These are phyloP conservation scores for Tipula unca DNA, from an alignment of 2,888 invertebrate genomes.

Conservation along the genomic window DNA sequence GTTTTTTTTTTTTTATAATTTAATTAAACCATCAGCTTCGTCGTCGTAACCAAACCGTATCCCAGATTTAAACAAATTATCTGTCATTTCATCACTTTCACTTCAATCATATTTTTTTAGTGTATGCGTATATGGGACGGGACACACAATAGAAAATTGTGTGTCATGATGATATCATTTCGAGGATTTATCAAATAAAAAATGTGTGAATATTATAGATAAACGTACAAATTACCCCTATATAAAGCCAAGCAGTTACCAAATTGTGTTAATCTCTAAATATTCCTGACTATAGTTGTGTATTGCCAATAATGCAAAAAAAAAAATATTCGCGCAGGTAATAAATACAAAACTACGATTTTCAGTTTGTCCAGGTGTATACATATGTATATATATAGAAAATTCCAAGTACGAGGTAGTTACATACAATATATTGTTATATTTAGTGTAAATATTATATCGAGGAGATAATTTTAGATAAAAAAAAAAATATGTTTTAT, in stretches of 20 bases:
- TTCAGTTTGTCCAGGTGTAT: conserved; percentile 1
- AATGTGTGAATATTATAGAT: background rate
- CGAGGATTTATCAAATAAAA: background rate
- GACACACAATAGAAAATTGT: background rate
- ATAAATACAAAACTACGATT: background rate
- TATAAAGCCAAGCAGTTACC: background rate
- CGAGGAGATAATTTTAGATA: conserved; percentile 8
- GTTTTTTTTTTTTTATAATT: background rate
- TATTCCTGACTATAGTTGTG: background rate
- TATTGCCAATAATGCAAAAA: background rate
- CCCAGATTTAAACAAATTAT: background rate
- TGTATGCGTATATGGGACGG: background rate
- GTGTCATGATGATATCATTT: background rate
- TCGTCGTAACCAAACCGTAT: background rate
- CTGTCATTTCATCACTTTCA: conserved; percentile 14
- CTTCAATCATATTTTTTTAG: background rate
- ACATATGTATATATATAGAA: background rate
- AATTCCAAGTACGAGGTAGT: background rate
- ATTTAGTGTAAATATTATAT: background rate
- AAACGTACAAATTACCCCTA: background rate
- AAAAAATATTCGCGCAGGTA: conserved; percentile 10
- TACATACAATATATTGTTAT: background rate
- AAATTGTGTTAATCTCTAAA: background rate
- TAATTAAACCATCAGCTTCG: conserved; percentile 8
- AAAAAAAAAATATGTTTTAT: background rate